Conservation (phyloP, 2,888 invertebrate genomes). For the Halictus ligatus region DNA sequence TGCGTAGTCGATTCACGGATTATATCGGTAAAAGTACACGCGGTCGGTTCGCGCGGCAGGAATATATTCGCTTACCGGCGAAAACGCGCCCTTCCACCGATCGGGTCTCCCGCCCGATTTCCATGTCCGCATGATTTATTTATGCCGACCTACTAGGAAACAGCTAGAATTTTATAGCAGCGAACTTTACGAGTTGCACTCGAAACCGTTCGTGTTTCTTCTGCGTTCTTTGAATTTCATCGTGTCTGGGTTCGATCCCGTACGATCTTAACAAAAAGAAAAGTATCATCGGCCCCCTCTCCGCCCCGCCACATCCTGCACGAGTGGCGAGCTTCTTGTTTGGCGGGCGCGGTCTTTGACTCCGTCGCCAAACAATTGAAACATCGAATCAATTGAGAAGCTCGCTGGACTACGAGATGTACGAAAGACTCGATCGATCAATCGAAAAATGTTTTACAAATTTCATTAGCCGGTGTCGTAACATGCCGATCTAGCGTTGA, state of each 20-base stretch:
- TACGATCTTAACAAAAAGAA: not conserved
- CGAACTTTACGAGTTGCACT: conserved; percentile 69
- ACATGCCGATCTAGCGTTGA: no score
- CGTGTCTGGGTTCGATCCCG: not conserved
- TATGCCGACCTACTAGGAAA: conserved; percentile 69
- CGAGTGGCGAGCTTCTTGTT: not conserved
- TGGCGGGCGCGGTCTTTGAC: not conserved
- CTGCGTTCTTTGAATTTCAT: conserved; percentile 34
- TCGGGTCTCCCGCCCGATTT: conserved; percentile 62
- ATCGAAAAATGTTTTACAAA: not conserved
- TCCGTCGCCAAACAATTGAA: not conserved
- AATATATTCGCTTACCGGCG: conserved; percentile 27
- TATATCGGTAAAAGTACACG: conserved; percentile 47
- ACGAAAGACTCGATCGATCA: not conserved
- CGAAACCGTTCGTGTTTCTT: conserved; percentile 40
- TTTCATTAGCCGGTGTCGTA: not conserved
- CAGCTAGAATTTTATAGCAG: conserved; percentile 76
- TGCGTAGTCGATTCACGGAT: conserved; percentile 50
- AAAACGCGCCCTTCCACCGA: conserved; percentile 17
- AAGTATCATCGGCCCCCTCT: not conserved
- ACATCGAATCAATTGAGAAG: not conserved
- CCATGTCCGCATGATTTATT: conserved; percentile 76
- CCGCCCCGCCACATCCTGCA: not conserved
- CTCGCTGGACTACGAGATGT: not conserved
- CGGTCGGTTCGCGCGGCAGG: conserved; percentile 14